Conservation (phyloP, 2,797 vertebrate genomes). For the Melopsittacus undulatus region DNA sequence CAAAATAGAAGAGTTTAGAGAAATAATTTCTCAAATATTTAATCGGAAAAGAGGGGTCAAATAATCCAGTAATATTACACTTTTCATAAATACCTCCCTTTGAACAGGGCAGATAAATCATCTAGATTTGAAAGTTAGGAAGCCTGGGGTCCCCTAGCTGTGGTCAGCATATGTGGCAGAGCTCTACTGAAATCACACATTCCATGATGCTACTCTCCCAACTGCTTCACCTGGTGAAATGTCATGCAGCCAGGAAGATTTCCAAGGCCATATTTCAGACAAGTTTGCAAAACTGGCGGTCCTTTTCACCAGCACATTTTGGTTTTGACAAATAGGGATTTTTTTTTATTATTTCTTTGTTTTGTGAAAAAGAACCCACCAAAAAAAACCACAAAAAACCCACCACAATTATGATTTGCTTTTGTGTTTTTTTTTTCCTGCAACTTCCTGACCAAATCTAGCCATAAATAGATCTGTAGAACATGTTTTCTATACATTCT, state of each 20-base stretch:
- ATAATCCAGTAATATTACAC: neutral
- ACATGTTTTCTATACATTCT: neutral
- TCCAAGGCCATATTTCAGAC: neutral
- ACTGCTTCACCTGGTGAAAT: neutral
- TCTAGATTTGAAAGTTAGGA: neutral
- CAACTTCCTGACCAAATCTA: neutral
- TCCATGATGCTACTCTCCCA: neutral
- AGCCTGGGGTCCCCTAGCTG: neutral
- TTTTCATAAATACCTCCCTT: neutral
- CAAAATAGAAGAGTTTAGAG: neutral
- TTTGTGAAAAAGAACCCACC: no score
- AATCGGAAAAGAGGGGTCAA: neutral
- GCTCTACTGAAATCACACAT: neutral
- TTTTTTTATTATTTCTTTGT: neutral
- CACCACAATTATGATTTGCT: fast-evolving
- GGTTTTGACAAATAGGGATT: neutral
- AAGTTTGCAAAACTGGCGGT: neutral
- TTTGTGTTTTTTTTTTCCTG: neutral
- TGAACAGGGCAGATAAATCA: neutral
- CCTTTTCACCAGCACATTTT: neutral
- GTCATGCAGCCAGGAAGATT: neutral
- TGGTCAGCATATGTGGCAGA: neutral
- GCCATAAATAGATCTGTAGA: neutral
- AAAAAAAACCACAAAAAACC: no score
- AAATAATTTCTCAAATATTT: neutral